These are phyloP conservation scores for Machimus atricapillus DNA, from an alignment of 2,888 invertebrate genomes.

Conservation along the genomic window DNA sequence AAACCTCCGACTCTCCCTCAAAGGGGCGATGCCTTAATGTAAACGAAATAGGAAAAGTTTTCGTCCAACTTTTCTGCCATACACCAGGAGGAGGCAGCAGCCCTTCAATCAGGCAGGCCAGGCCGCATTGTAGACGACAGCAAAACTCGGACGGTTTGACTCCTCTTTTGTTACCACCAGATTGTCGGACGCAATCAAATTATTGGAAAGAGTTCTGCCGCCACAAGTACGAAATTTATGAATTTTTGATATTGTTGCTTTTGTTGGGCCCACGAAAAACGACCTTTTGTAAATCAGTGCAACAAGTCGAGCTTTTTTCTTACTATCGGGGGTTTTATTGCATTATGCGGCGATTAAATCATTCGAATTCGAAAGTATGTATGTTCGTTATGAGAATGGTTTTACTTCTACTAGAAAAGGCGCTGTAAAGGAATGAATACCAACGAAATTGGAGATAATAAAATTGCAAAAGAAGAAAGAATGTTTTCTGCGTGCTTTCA, in stretches of 20 bases:
- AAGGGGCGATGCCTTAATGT: conserved; percentile 24
- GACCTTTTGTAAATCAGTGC: neutral
- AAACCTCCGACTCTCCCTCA: conserved; percentile 21
- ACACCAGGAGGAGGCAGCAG: neutral
- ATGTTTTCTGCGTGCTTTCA: too few relatives aligned
- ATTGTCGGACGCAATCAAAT: conserved; percentile 20
- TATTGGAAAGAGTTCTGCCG: neutral
- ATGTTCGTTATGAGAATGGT: neutral
- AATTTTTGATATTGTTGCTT: neutral
- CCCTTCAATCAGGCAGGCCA: neutral
- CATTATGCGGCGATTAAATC: neutral
- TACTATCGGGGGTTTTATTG: neutral
- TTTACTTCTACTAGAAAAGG: neutral
- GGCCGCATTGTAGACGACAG: neutral
- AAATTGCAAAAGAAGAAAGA: too few relatives aligned
- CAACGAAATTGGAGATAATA: too few relatives aligned
- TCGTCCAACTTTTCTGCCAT: conserved; percentile 1
- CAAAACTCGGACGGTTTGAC: neutral
- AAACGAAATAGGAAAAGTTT: conserved; percentile 36
- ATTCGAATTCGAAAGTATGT: neutral
- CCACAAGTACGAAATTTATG: neutral
- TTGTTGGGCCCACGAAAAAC: neutral
- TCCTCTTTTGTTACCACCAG: conserved; percentile 2
- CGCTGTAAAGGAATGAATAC: too few relatives aligned
- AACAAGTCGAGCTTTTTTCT: neutral